Conservation (phyloP, 2,888 invertebrate species). For the Mimumesa dahlbomi region DNA sequence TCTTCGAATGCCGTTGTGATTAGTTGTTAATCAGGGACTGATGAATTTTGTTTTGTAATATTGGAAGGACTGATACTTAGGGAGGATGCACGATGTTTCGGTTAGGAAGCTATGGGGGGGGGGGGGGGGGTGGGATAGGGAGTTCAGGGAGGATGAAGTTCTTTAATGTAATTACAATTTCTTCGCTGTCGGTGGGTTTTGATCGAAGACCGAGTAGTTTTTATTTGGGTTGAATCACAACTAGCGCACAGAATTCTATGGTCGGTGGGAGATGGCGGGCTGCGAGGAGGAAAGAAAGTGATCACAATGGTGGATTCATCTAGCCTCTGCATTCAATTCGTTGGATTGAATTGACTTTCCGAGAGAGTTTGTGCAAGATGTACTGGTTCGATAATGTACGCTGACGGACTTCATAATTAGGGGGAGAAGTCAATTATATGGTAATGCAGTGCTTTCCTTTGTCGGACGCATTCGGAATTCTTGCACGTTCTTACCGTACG, state of each 20-base stretch:
- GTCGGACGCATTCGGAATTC: conserved; percentile 30
- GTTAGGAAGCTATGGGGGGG: too few relatives aligned
- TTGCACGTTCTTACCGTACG: conserved; percentile 24
- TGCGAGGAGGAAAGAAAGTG: conserved; percentile 6
- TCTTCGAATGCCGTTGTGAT: too few relatives aligned
- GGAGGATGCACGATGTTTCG: too few relatives aligned
- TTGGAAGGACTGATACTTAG: too few relatives aligned
- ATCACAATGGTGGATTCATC: conserved; percentile 42
- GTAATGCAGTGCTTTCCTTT: conserved; percentile 37
- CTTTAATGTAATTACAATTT: not conserved
- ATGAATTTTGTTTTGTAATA: too few relatives aligned
- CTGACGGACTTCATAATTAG: conserved; percentile 53
- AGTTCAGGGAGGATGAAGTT: too few relatives aligned
- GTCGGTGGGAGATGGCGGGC: conserved; percentile 4
- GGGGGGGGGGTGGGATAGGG: too few relatives aligned
- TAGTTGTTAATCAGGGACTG: too few relatives aligned
- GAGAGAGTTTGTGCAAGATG: conserved; percentile 38
- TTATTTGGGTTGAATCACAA: conserved; percentile 19
- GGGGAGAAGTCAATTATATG: conserved; percentile 51
- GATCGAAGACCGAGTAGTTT: conserved; percentile 14
- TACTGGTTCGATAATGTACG: conserved; percentile 48
- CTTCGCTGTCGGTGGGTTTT: not conserved
- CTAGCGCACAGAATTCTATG: conserved; percentile 20
- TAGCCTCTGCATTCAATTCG: conserved; percentile 39
- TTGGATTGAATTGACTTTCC: conserved; percentile 39